These are phyloP conservation scores for Nyctibius grandis DNA, from an alignment of 2,797 vertebrate genomes.

Conservation along the genomic window DNA sequence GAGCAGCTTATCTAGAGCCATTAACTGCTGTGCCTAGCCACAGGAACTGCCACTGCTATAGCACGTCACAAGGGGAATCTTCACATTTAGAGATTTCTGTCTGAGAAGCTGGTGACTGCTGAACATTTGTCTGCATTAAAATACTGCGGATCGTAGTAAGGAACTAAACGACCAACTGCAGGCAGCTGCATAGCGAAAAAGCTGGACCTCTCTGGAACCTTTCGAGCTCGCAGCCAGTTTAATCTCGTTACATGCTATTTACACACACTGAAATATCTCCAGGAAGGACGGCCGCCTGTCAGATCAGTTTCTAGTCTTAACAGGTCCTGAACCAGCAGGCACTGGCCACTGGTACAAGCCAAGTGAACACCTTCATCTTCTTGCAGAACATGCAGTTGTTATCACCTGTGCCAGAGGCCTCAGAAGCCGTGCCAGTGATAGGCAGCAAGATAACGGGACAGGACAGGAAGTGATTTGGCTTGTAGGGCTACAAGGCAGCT, in stretches of 20 bases:
- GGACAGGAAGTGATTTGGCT: conserved; percentile 7
- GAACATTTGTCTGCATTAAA: not conserved
- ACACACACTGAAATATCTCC: not conserved
- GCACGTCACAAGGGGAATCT: not conserved
- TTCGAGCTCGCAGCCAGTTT: not conserved
- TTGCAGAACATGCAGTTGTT: not conserved
- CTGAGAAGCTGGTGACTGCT: not conserved
- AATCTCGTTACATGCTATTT: not conserved
- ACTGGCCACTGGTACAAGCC: not conserved
- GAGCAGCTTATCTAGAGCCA: not conserved
- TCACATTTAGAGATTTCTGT: not conserved
- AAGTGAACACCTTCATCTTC: not conserved
- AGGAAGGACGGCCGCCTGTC: not conserved
- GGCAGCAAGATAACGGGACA: not conserved
- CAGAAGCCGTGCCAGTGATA: not conserved
- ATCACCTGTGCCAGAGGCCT: not conserved
- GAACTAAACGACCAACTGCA: not conserved
- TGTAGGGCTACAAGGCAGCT: not conserved
- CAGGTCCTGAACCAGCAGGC: not conserved
- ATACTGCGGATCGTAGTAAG: not conserved
- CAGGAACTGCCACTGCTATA: not conserved
- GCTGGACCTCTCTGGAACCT: not conserved
- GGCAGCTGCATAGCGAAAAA: not conserved
- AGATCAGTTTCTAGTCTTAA: not conserved
- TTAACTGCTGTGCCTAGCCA: not conserved